Evolutionary conservation across 1,140 invertebrate species (phyloP).

Genomic region (Lethrus apterus): DNA sequence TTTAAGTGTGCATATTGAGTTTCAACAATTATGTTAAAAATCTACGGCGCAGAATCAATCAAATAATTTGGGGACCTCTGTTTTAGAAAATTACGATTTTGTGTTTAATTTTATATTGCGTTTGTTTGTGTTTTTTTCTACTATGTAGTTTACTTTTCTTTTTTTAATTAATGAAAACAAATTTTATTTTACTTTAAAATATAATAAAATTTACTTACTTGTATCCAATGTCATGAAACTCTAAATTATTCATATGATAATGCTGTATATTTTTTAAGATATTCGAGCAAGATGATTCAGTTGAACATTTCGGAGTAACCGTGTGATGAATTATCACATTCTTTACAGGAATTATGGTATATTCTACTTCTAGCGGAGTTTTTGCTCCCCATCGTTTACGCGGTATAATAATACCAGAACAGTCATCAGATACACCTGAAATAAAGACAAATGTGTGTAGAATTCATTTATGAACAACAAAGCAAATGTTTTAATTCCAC

Average conservation of each 20-base stretch:
- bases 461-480: not conserved
- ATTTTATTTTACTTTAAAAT: not conserved
- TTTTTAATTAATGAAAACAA: not conserved
- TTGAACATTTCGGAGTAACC: conserved; percentile 49
- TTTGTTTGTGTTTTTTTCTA: not conserved
- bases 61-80: too few relatives aligned
- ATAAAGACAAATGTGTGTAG: not conserved
- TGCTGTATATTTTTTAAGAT: conserved; percentile 48
- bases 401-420: conserved; percentile 32
- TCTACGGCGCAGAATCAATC: too few relatives aligned
- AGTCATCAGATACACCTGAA: conserved; percentile 25
- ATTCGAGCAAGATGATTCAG: conserved; percentile 44
- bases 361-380: conserved; percentile 43
- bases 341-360: conserved; percentile 47
- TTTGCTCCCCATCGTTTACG: conserved; percentile 39
- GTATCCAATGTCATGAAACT: conserved; percentile 55
- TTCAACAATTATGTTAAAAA: too few relatives aligned
- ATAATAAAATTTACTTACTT: conserved; percentile 44
- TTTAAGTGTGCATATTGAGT: too few relatives aligned
- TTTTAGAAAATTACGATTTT: too few relatives aligned
- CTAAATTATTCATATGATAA: conserved; percentile 48
- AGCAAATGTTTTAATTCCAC: not conserved
- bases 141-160: not conserved
- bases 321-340: conserved; percentile 67
- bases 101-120: too few relatives aligned